Evolutionary conservation across 2,113 vertebrate genomes (phyloP), one percentile per base, ranked within the genome.

Genomic region (Daphoenositta chrysoptera): DNA sequence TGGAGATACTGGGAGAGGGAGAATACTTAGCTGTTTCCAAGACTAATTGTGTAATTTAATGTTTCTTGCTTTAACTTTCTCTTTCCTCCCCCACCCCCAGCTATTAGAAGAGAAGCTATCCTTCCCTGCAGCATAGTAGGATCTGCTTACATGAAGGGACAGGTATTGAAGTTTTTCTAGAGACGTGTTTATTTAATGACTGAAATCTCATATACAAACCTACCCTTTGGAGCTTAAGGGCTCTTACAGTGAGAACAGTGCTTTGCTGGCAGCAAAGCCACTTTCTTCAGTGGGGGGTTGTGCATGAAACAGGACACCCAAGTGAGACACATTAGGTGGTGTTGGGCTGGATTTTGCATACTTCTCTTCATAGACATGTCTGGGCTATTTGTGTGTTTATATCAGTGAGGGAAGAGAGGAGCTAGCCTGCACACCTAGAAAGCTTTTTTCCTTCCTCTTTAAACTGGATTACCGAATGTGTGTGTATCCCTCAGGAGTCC

Each of bases 111-210:
- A 73, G 77, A 69, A 53, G 40, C 60, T 73, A 54, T 83, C 77
- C 83, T 93, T 90, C 57, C 72, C 91, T 89, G 78, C 83, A 73
- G 94, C 91, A 77, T 83, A 73, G 42, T 48, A 60, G 78, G 58
- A 83, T 83, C 71, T 77, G 30, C 76, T 93, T 83, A 83, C 91
- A 72, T 57, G 92, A 93, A 92, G 75, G 66, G 78, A 68, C 87
- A 83, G 87, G 75, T 86, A 95, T 61, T 89, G 72, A 87, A 68
- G 42, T 66, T 91, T 81, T 91, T 83, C 66, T 78, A 27, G 83
- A 90, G 91, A 79, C 27, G 21, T 93, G 87, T 96, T 96, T 95
- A 73, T 92, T 95, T 96, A 96, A 96, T 83, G 71, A 51, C 88
- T 71, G 47, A 82, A 94, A 85, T 95, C 87, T 84, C 73, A 58